phyloP scores from a whole-genome alignment of 1,140 invertebrate species.

The Zophobas morio region DNA sequence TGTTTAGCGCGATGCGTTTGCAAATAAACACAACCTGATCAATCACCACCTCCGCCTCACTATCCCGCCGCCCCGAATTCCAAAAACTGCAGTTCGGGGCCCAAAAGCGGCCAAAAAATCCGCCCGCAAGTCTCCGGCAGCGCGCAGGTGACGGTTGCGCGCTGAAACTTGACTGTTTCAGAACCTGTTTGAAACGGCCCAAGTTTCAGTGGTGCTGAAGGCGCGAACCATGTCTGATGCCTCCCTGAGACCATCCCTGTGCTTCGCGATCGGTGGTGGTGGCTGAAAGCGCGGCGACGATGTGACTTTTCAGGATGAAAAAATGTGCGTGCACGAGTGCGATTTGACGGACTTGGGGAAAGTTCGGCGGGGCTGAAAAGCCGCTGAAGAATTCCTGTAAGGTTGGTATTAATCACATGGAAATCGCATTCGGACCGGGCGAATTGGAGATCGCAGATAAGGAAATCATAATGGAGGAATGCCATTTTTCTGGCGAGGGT shows the following conservation, averaged over 20 bases:
- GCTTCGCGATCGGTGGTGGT: background rate
- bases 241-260: slow-evolving; percentile 8
- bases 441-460: background rate
- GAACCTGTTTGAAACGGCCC: slow-evolving; percentile 26
- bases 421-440: background rate
- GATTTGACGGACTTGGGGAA: background rate
- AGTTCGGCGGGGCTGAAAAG: background rate
- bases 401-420: background rate
- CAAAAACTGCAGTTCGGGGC: background rate
- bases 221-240: slow-evolving; percentile 23
- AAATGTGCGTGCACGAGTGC: slow-evolving; percentile 17
- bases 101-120: slow-evolving; percentile 12
- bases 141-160: slow-evolving; percentile 45
- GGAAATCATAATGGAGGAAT: too few species aligned
- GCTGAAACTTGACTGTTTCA: slow-evolving; percentile 28
- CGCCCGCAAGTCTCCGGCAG: slow-evolving; percentile 1
- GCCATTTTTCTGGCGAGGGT: too few species aligned
- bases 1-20: background rate
- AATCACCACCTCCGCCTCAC: background rate
- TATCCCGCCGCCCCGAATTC: too few species aligned
- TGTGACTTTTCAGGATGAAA: slow-evolving; percentile 20
- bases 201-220: slow-evolving; percentile 18
- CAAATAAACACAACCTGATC: background rate
- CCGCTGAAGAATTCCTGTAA: background rate
- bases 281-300: background rate